A percentile compares a stretch with the other conserved stretches of the same genome.
Conservation (phyloP, 1,140 invertebrate genomes). For the Microvelia longipes region DNA sequence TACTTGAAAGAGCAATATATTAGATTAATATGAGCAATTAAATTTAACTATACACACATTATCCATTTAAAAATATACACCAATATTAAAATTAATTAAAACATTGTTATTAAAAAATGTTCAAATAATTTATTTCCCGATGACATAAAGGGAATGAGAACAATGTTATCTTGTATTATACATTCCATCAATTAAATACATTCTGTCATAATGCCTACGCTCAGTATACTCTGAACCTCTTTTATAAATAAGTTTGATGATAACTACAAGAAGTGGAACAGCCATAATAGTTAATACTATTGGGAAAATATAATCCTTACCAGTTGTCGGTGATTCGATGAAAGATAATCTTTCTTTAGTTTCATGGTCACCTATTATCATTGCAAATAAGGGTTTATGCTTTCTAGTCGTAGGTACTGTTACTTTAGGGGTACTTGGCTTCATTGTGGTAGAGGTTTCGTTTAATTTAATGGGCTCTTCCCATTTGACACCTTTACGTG, state of each 20-base stretch:
- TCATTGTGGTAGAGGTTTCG: neutral
- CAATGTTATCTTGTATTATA: conserved; percentile 44
- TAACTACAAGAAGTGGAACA: conserved; percentile 42
- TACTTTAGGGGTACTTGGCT: neutral
- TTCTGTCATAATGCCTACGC: conserved; percentile 55
- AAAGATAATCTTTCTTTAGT: conserved; percentile 11
- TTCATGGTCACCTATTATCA: conserved; percentile 7
- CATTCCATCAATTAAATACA: conserved; percentile 69
- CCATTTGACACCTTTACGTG: neutral
- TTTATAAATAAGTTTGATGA: conserved; percentile 43
- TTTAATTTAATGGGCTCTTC: neutral
- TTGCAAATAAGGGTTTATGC: neutral
- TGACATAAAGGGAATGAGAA: neutral
- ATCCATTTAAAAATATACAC: too few species aligned
- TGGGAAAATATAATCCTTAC: conserved; percentile 36
- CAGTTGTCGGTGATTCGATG: conserved; percentile 17
- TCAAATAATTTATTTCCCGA: conserved; percentile 1
- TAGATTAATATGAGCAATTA: too few species aligned
- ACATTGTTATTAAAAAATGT: too few species aligned
- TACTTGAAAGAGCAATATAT: too few species aligned
- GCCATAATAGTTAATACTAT: conserved; percentile 45
- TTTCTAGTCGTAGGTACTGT: neutral
- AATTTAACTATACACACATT: too few species aligned
- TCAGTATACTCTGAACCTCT: conserved; percentile 54
- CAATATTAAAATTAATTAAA: too few species aligned